A percentile compares a stretch with the other conserved stretches of the same genome.
Evolutionary conservation across 1,140 invertebrate genomes (phyloP).

Genomic region (Penaeus japonicus): DNA sequence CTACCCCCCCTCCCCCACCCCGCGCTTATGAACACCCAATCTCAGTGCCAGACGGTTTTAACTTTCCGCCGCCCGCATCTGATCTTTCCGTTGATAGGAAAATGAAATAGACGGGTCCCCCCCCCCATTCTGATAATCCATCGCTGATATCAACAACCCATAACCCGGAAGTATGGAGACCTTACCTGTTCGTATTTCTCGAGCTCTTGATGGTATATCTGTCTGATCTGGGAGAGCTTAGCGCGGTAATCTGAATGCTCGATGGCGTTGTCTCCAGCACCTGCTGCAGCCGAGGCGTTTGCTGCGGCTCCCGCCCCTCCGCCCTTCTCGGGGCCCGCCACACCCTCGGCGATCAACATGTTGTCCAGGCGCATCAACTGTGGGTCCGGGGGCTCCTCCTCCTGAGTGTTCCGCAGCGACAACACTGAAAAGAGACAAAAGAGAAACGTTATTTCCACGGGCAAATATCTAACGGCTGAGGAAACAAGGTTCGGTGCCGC

Average conservation of each 20-base stretch:
- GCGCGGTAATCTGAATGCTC: constrained; percentile 99
- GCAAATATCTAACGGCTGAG: not conserved
- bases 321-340: constrained; percentile 97
- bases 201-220: constrained; percentile 98
- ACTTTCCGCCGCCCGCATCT: too few relatives aligned
- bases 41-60: too few relatives aligned
- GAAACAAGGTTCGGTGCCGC: not conserved
- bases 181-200: constrained; percentile 95
- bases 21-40: too few relatives aligned
- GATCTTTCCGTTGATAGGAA: too few relatives aligned
- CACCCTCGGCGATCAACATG: constrained; percentile 99
- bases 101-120: too few relatives aligned
- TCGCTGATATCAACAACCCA: too few relatives aligned
- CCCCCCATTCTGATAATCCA: too few relatives aligned
- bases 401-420: constrained; percentile 81
- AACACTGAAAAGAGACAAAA: constrained; percentile 59
- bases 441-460: not conserved
- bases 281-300: constrained; percentile 87
- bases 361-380: constrained; percentile 99
- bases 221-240: constrained; percentile 98
- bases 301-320: constrained; percentile 91
- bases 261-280: constrained; percentile 76
- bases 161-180: not conserved
- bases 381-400: constrained; percentile 98
- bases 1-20: too few relatives aligned